A percentile compares a stretch with the other conserved stretches of the same genome.
Conservation (phyloP, 2,888 invertebrate genomes). For the Plutella xylostella region DNA sequence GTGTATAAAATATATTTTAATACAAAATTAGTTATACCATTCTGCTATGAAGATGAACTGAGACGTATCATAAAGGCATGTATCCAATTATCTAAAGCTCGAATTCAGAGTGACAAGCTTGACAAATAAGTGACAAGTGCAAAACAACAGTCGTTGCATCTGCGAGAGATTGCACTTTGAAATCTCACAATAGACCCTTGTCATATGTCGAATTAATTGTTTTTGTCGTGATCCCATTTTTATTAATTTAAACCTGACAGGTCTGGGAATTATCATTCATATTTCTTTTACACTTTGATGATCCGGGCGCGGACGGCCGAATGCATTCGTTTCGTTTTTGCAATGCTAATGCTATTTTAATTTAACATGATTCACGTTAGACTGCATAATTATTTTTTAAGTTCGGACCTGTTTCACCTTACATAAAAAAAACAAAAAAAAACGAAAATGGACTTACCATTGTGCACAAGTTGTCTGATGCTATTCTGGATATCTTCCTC, state of each 20-base stretch:
- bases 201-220: constrained; percentile 32
- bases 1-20: no score
- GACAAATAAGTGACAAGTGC: constrained; percentile 41
- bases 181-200: constrained; percentile 20
- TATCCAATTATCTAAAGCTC: constrained; percentile 46
- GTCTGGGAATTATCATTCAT: no score
- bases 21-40: not conserved
- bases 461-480: constrained; percentile 52
- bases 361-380: not conserved
- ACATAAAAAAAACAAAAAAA: not conserved
- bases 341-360: no score
- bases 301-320: no score
- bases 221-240: not conserved
- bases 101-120: no score
- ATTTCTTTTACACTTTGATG: no score
- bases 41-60: not conserved
- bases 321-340: no score
- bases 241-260: not conserved
- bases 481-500: constrained; percentile 42
- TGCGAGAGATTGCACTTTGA: not conserved
- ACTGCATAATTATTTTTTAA: not conserved
- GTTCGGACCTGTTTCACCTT: not conserved
- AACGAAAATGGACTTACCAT: constrained; percentile 36
- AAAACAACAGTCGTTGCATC: constrained; percentile 32
- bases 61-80: not conserved